A percentile compares a stretch with the other conserved stretches of the same genome.
phyloP scores from a whole-genome alignment of 2,113 vertebrate genomes.

The Rissa tridactyla region DNA sequence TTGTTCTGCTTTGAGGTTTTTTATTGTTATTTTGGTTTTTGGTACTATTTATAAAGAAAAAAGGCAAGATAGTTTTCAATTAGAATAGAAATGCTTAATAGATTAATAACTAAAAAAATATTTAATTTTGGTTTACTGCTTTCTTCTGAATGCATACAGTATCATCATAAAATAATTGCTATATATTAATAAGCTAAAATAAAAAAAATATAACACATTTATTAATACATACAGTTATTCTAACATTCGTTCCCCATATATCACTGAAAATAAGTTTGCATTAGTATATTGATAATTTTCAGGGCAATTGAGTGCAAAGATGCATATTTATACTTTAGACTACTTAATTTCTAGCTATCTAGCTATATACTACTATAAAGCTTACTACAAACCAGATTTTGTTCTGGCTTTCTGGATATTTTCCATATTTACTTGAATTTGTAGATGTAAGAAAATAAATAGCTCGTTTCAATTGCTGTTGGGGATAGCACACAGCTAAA shows the following conservation, averaged over 20 bases:
- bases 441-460: background rate
- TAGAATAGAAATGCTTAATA: slow-evolving; percentile 22
- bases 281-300: background rate
- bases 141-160: background rate
- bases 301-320: background rate
- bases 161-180: slow-evolving; percentile 31
- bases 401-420: background rate
- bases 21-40: background rate
- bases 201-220: slow-evolving; percentile 2
- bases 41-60: background rate
- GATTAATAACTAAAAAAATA: slow-evolving; percentile 11
- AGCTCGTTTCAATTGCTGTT: background rate
- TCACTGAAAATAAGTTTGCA: background rate
- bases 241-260: background rate
- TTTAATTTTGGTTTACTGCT: slow-evolving; percentile 38
- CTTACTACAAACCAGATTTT: background rate
- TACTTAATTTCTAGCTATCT: background rate
- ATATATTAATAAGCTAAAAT: background rate
- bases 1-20: background rate
- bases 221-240: background rate
- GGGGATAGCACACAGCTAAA: background rate
- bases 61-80: slow-evolving; percentile 7
- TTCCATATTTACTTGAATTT: background rate
- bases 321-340: background rate
- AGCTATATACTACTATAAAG: background rate